phyloP scores from a whole-genome alignment of 2,888 invertebrate genomes.

The Podotricha telesiphe region DNA sequence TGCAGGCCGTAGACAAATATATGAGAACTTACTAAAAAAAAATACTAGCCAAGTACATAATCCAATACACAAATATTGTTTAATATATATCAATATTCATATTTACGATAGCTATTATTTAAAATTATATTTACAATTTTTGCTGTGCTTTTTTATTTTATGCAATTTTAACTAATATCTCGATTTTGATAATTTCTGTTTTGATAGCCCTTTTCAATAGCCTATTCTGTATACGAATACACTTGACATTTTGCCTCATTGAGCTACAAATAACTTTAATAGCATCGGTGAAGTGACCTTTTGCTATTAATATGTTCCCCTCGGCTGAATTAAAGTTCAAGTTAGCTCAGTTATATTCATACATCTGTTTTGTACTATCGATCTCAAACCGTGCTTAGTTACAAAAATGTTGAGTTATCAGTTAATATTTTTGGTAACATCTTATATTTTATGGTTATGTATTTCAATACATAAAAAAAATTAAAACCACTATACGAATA shows the following conservation, averaged over 20 bases:
- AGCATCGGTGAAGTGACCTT: conserved; percentile 30
- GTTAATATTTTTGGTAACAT: no score
- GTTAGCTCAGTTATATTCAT: conserved; percentile 2
- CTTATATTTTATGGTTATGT: no score
- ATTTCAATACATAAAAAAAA: no score
- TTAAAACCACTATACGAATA: no score
- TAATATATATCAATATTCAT: no score
- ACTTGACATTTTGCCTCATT: conserved; percentile 32
- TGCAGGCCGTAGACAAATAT: neutral
- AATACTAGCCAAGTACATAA: no score
- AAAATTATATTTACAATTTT: no score
- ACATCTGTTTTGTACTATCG: neutral
- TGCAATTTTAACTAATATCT: no score
- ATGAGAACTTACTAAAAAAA: neutral
- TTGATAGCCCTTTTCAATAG: neutral
- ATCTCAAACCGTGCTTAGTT: no score
- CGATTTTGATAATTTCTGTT: neutral
- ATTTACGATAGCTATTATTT: no score
- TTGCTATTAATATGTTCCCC: conserved; percentile 32
- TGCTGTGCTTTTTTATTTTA: no score
- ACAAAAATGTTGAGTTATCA: no score
- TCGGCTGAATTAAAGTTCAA: conserved; percentile 29
- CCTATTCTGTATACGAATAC: conserved; percentile 9
- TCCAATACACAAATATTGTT: neutral
- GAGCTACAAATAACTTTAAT: conserved; percentile 30